phyloP scores from a whole-genome alignment of 2,888 invertebrate genomes.

The Mesochorus sp. region DNA sequence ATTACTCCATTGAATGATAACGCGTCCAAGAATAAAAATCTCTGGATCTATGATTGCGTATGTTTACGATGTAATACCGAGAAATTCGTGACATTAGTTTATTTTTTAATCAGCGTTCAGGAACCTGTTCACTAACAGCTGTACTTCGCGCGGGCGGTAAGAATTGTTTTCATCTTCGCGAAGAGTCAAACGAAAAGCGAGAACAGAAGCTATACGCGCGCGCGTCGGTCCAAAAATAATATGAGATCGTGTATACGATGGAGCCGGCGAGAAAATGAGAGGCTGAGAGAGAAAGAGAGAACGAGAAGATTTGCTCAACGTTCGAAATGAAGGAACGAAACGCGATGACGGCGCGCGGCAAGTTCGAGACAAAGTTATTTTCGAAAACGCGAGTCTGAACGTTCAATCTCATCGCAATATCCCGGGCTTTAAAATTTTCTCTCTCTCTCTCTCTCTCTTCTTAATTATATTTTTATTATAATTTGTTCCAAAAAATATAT shows the following conservation, averaged over 20 bases:
- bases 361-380: constrained; percentile 65
- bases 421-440: constrained; percentile 20
- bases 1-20: no score
- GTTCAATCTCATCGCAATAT: constrained; percentile 34
- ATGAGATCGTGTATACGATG: constrained; percentile 31
- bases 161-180: constrained; percentile 51
- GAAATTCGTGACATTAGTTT: constrained; percentile 8
- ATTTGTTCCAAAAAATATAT: no score
- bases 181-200: constrained; percentile 41
- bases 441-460: not conserved
- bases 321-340: constrained; percentile 51
- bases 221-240: constrained; percentile 57
- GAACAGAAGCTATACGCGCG: constrained; percentile 39
- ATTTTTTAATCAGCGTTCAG: not conserved
- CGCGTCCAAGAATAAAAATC: no score
- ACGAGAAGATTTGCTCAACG: constrained; percentile 24
- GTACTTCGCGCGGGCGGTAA: constrained; percentile 17
- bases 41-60: not conserved
- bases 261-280: not conserved
- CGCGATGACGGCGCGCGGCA: constrained; percentile 38
- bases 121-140: constrained; percentile 15
- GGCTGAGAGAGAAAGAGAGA: constrained; percentile 7
- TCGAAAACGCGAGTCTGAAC: constrained; percentile 61
- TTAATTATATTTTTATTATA: not conserved
- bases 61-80: not conserved